Evolutionary conservation across 2,888 invertebrate species (phyloP).

Genomic region (Callimorpha dominula): DNA sequence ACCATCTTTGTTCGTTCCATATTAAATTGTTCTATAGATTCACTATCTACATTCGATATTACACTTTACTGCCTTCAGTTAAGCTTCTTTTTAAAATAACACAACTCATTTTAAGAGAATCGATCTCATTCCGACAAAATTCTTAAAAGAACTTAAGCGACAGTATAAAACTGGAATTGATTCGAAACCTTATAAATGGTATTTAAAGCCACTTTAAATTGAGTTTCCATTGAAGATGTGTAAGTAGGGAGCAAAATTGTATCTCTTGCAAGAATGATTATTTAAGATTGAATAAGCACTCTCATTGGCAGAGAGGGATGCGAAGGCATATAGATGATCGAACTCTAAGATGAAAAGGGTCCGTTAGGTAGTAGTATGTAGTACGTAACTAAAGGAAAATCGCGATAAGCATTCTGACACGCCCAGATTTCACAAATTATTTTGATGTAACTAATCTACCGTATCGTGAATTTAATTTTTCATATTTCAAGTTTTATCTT

Average conservation of each 20-base stretch:
- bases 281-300: conserved; percentile 70
- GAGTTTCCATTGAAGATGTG: conserved; percentile 48
- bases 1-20: conserved; percentile 84
- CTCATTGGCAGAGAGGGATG: conserved; percentile 66
- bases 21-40: conserved; percentile 82
- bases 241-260: conserved; percentile 70
- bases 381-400: conserved; percentile 17
- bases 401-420: conserved; percentile 6
- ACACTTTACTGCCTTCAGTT: conserved; percentile 24
- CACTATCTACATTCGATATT: conserved; percentile 41
- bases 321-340: conserved; percentile 41
- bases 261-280: conserved; percentile 74
- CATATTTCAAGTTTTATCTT: too few species aligned
- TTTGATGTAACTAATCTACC: too few species aligned
- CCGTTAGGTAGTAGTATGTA: conserved; percentile 8
- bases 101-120: conserved; percentile 75
- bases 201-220: not conserved
- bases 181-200: conserved; percentile 45
- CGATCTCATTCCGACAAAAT: conserved; percentile 74
- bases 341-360: conserved; percentile 52
- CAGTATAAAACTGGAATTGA: conserved; percentile 38
- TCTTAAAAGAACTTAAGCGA: conserved; percentile 59
- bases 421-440: conserved; percentile 1
- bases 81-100: conserved; percentile 49
- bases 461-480: too few species aligned